Percentiles rank a stretch among this genome's conserved stretches.
These are phyloP conservation scores for Nyctalus aviator DNA, from an alignment of 2,797 vertebrate species.

Conservation along the genomic window DNA sequence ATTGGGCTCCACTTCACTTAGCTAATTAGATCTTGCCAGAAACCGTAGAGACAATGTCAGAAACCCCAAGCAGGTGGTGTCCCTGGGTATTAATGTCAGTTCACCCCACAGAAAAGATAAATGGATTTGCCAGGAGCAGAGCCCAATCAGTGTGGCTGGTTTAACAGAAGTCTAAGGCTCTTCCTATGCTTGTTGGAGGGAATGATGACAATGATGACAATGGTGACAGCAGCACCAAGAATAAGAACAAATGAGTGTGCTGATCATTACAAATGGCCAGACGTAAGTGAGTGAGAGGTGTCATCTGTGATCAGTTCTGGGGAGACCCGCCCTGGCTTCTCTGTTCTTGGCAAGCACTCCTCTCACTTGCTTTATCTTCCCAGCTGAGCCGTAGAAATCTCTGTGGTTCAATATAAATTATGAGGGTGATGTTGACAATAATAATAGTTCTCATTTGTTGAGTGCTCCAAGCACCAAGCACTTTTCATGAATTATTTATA, in stretches of 20 bases:
- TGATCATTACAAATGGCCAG: neutral
- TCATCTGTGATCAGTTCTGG: neutral
- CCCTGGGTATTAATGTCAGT: neutral
- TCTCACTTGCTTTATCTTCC: neutral
- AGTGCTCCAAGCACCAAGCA: constrained; percentile 29
- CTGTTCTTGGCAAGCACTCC: neutral
- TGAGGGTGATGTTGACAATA: neutral
- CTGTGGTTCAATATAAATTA: constrained; percentile 44
- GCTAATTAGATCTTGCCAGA: constrained; percentile 67
- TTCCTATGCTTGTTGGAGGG: constrained; percentile 38
- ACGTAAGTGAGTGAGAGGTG: neutral
- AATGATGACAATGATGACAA: neutral
- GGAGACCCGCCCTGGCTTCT: neutral
- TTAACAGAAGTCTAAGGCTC: constrained; percentile 49
- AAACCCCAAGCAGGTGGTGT: neutral
- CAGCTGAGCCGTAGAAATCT: neutral
- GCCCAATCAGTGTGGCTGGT: neutral
- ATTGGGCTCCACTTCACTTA: constrained; percentile 63
- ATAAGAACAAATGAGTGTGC: neutral
- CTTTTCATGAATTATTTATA: constrained; percentile 61
- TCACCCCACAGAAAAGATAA: constrained; percentile 31
- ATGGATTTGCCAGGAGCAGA: neutral
- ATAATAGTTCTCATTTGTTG: constrained; percentile 59
- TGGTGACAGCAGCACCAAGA: neutral
- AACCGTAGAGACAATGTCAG: constrained; percentile 18